Evolutionary conservation across 2,113 vertebrate genomes (phyloP).

Genomic region (Naja naja): DNA sequence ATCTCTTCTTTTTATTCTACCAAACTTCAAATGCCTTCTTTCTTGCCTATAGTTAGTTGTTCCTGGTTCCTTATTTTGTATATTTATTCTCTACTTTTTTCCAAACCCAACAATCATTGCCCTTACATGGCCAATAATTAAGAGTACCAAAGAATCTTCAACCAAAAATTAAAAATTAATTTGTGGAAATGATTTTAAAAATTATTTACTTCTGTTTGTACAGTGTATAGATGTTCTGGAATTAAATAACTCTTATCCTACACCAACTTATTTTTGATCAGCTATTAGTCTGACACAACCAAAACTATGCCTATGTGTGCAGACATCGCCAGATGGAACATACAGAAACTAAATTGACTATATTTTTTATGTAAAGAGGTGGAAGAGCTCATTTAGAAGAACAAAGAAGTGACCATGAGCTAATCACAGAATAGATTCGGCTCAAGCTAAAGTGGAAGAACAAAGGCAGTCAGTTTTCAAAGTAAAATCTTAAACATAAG

Average conservation of each 20-base stretch:
- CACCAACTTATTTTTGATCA: neutral
- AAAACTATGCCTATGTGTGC: neutral
- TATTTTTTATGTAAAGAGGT: neutral
- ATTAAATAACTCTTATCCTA: neutral
- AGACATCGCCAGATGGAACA: neutral
- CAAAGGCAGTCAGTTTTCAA: neutral
- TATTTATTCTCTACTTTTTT: neutral
- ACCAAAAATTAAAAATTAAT: neutral
- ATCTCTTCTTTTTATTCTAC: neutral
- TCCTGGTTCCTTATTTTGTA: neutral
- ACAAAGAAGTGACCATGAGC: neutral
- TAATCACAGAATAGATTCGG: neutral
- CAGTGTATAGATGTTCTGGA: neutral
- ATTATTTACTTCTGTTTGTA: neutral
- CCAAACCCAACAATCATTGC: neutral
- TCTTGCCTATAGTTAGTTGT: neutral
- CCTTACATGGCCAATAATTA: neutral
- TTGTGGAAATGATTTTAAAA: neutral
- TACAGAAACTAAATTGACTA: neutral
- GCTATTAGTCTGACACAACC: neutral
- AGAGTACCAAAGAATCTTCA: neutral
- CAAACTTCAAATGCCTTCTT: neutral
- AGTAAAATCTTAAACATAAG: neutral
- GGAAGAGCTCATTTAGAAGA: neutral
- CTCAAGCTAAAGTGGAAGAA: neutral